Evolutionary conservation across 2,113 vertebrate species (phyloP), one percentile per base, ranked within the genome.

Genomic region (Formicarius rufipectus): DNA sequence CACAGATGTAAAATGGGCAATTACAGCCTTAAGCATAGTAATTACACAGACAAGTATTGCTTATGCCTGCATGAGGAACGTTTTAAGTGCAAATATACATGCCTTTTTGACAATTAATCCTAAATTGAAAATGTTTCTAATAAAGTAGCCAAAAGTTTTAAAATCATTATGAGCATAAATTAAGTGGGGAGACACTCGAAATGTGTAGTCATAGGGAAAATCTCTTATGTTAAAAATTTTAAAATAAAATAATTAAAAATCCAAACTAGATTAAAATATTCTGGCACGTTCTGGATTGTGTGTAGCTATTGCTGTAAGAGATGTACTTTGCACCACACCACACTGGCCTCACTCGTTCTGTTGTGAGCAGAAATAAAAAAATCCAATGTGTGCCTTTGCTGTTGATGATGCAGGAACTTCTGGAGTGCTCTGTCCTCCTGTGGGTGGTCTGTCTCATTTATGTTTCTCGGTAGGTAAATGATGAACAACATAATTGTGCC

Each of bases 11-110:
- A 95, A 95, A 90, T 90, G 69, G 84, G 76, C 84, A 86, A 40
- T 95, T 94, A 84, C 67, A 89, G 64, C 83, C 76, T 77, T 75
- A 81, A 93, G 69, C 52, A 39, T 60, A 52, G 72, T 78, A 84
- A 93, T 96, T 96, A 93, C 74, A 89, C 14, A 88, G 75, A 33
- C 15, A 85, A 73, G 53, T 85, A 89, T 84, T 84, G 47, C 62
- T 92, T 93, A 44, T 84, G 42, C 60, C 96, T 89, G 62, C 73
- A 92, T 64, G 35, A 80, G 33, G n/a, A 81, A 15, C 31, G 33
- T 55, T 90, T 94, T 90, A 95, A 77, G 90, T 60, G 75, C 75
- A 90, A 85, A 78, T 86, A 84, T 27, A 40, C 75, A 88, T 84
- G 85, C 14, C 72, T 92, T 93, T 92, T 94, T 71, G 56, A 78